Evolutionary conservation across 2,888 invertebrate genomes (phyloP).

Genomic region (Euzetes globulus): DNA sequence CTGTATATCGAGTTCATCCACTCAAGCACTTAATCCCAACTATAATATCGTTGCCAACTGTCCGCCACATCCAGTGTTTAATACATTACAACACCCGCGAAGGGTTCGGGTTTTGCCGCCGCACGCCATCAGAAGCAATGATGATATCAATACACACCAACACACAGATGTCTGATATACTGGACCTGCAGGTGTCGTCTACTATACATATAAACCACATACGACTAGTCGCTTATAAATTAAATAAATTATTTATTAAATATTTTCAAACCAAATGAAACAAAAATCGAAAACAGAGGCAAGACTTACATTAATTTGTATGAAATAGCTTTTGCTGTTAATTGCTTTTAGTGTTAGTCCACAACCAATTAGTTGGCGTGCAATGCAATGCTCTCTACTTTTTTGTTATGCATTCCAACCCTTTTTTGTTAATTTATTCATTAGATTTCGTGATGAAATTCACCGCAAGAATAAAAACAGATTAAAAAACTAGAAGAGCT

Average conservation of each 20-base stretch:
- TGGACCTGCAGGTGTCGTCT: too few species aligned
- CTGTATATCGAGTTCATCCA: conserved; percentile 13
- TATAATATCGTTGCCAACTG: conserved; percentile 11
- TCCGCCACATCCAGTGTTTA: conserved; percentile 26
- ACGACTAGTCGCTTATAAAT: conserved; percentile 1
- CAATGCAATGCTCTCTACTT: not conserved
- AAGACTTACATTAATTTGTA: not conserved
- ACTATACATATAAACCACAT: not conserved
- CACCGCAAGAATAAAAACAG: not conserved
- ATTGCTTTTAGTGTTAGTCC: not conserved
- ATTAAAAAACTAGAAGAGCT: not conserved
- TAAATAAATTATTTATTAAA: not conserved
- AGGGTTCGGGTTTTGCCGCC: conserved; percentile 35
- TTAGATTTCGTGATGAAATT: conserved; percentile 17
- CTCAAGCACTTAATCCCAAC: conserved; percentile 23
- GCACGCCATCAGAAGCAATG: conserved; percentile 22
- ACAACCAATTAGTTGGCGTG: conserved; percentile 6
- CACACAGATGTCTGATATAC: conserved; percentile 35
- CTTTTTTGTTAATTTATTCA: conserved; percentile 23
- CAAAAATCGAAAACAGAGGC: not conserved
- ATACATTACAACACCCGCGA: conserved; percentile 34
- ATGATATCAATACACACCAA: conserved; percentile 34
- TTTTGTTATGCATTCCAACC: conserved; percentile 8
- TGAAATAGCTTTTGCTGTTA: not conserved
- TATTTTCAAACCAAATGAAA: not conserved